Evolutionary conservation across 2,797 vertebrate species (phyloP), one percentile per base, ranked within the genome.

Genomic region (Coilia nasus): DNA sequence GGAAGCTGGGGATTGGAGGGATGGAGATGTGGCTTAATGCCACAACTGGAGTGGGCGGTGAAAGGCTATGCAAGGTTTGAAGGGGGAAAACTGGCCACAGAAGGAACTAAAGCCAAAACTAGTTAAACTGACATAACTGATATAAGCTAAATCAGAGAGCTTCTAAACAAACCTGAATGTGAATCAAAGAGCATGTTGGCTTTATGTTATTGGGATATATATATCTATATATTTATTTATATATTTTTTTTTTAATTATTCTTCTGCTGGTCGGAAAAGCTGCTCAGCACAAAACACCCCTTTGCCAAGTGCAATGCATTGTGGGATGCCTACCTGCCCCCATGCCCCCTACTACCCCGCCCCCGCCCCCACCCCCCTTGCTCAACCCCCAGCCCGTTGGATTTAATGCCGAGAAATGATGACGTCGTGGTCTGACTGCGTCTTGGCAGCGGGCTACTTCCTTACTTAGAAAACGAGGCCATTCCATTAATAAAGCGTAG

Each of bases 381-480:
- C n/a, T n/a, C 35, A 41, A 3, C 31, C 67, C 67, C 67, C 71
- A 41, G 2, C 35, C 31, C 31, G 44, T 19, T 17, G 71, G 31
- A 71, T 31, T 71, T 71, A 11, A 44, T 44, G 71, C 35, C 50
- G 50, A 44, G 19, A 41, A 23, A 56, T 87, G 9, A n/a, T 60
- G 78, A 82, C 81, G 81, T 47, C 85, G 80, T 88, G 90, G 88
- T 87, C 88, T 82, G 82, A 84, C 88, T 89, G 83, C 84, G 17
- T 44, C 83, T 81, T 85, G 83, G 64, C 83, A 35, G 78, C 28
- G 15, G 84, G 88, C 89, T 88, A 87, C 90, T 91, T 88, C 93
- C 94, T 84, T 35, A 94, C 94, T 93, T 94, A 94, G 94, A 95
- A 95, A 90, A 95, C 91, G 92, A 95, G 94, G 94, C 95, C 95